These are phyloP conservation scores for Aelia acuminata DNA, from an alignment of 2,888 invertebrate genomes.

Conservation along the genomic window DNA sequence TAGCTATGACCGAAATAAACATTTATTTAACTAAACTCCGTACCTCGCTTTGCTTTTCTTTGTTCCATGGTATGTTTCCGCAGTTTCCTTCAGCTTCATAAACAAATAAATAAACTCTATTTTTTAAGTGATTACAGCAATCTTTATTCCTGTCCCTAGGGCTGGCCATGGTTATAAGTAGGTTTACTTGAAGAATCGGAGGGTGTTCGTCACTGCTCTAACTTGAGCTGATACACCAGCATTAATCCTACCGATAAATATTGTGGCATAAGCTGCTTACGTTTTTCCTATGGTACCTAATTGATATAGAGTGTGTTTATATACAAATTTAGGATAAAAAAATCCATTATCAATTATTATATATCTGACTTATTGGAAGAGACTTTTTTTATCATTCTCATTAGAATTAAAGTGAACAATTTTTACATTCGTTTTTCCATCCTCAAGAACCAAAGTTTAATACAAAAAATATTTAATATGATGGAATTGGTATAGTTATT, in stretches of 20 bases:
- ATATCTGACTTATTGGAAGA: neutral
- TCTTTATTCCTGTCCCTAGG: slow-evolving; percentile 10
- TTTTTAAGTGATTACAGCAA: neutral
- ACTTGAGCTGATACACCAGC: neutral
- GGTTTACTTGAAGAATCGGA: neutral
- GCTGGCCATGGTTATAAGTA: neutral
- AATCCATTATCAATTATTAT: neutral
- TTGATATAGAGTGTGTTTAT: neutral
- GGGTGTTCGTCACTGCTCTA: neutral
- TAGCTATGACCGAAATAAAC: too few species aligned
- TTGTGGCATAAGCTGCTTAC: neutral
- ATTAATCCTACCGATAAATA: neutral
- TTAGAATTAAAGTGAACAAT: neutral
- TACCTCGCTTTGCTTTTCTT: slow-evolving; percentile 39
- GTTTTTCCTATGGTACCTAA: neutral
- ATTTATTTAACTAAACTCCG: neutral
- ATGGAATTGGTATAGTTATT: too few species aligned
- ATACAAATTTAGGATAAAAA: neutral
- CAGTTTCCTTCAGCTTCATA: slow-evolving; percentile 34
- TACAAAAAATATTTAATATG: too few species aligned
- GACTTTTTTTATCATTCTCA: neutral
- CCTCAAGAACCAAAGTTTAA: too few species aligned
- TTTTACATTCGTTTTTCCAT: too few species aligned
- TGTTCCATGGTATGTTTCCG: neutral
- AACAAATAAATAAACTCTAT: slow-evolving; percentile 11